These are phyloP conservation scores for Whitmania pigra DNA, from an alignment of 1,140 invertebrate species.

Conservation along the genomic window DNA sequence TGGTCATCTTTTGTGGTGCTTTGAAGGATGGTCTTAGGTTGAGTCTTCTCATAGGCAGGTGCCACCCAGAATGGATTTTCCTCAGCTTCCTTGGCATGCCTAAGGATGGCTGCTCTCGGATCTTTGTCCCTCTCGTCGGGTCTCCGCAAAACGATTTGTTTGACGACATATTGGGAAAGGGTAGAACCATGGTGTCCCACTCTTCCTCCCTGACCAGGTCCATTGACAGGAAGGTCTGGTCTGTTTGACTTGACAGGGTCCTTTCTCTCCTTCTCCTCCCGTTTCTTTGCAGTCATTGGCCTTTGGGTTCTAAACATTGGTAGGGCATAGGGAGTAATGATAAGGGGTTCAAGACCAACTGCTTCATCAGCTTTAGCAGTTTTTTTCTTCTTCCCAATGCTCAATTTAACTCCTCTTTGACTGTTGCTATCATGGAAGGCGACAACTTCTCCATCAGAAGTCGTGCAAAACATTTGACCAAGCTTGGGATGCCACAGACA, in stretches of 20 bases:
- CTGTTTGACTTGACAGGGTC: slow-evolving; percentile 81
- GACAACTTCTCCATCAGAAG: slow-evolving; percentile 77
- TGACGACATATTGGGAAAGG: slow-evolving; percentile 87
- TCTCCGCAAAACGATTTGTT: slow-evolving; percentile 77
- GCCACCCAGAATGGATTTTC: slow-evolving; percentile 84
- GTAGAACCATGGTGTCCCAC: slow-evolving; percentile 89
- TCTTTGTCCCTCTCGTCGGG: slow-evolving; percentile 88
- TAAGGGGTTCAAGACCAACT: slow-evolving; percentile 58
- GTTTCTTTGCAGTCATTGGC: slow-evolving; percentile 72
- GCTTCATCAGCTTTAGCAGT: slow-evolving; percentile 58
- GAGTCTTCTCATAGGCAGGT: slow-evolving; percentile 48
- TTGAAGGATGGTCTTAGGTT: slow-evolving; percentile 65
- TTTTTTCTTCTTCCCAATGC: slow-evolving; percentile 59
- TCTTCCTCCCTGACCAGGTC: slow-evolving; percentile 64
- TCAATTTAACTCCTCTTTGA: slow-evolving; percentile 76
- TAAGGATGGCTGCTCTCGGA: slow-evolving; percentile 87
- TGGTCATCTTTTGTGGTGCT: slow-evolving; percentile 30
- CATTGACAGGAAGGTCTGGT: slow-evolving; percentile 88
- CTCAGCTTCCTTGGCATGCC: slow-evolving; percentile 86
- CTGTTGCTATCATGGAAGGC: slow-evolving; percentile 81
- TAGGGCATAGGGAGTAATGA: slow-evolving; percentile 92
- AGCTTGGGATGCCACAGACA: slow-evolving; percentile 88
- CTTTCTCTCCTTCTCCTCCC: slow-evolving; percentile 77
- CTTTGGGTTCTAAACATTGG: slow-evolving; percentile 87
- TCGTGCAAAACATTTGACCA: slow-evolving; percentile 87